Base-by-base conservation (phyloP, 2,888 invertebrate genomes). In the Ypsolopha scabrella region DNA sequence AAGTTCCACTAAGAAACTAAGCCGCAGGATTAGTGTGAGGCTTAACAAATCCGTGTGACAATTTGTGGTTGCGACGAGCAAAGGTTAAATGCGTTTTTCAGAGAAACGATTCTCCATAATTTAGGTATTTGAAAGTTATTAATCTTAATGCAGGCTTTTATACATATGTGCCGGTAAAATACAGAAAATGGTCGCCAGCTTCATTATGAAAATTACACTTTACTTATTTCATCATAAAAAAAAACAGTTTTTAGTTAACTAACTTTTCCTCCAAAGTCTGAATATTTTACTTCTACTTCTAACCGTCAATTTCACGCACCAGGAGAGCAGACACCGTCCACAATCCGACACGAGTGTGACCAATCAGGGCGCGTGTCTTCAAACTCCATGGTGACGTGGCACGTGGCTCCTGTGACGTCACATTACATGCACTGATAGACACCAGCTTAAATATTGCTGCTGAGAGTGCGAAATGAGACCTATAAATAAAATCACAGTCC, bases 11-110 rank as follows among this genome's bases (percentile, higher is more conserved):
- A 33, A 6, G 51, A 50, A 24, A 24, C n/a, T 65, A 60, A 65
- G 60, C 64, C 74, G 60, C 3, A 36, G 72, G 77, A 72, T 81
- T 76, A 78, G 63, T 52, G 57, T 54, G 58, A 54, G 66, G 62
- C 70, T 66, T 66, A 57, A 51, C 54, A 58, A 60, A 68, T 68
- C 64, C 61, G 54, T 53, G 51, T 56, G 62, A 71, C 64, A 59
- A 69, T 68, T 71, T 72, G 74, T 72, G 73, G 70, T 58, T 57
- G 51, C 53, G 50, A 53, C 52, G 56, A 55, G 58, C 47, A 54
- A 46, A 56, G 53, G 52, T 52, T 49, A 54, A 55, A 50, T 59
- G 56, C 60, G 54, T 55, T n/a, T 39, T 39, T n/a, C 39, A 39
- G 39, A 39, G 39, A 6, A 39, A 53, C 63, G 67, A 69, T 70